A percentile compares a stretch with the other conserved stretches of the same genome.
These are phyloP conservation scores for Epinotia brunnichana DNA, from an alignment of 2,888 invertebrate genomes.

Conservation along the genomic window DNA sequence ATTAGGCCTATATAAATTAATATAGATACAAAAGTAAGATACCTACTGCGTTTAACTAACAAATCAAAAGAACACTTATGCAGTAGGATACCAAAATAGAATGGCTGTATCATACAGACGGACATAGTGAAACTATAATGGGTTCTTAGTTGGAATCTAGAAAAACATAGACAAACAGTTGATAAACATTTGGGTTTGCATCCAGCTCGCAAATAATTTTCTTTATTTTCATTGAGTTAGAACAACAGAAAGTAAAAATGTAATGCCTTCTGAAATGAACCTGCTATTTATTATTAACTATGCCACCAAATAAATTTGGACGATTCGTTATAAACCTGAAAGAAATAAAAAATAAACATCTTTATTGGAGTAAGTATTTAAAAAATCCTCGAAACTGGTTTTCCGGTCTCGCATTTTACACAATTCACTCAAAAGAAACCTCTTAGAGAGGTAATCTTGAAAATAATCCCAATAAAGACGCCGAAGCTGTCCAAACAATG, in stretches of 20 bases:
- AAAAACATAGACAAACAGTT: not conserved
- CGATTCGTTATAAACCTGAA: not conserved
- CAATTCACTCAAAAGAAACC: conserved; percentile 25
- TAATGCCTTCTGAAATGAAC: not conserved
- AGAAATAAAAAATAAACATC: no score
- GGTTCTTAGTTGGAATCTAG: no score
- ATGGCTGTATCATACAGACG: not conserved
- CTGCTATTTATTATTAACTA: not conserved
- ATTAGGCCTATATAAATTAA: no score
- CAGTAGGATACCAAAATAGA: not conserved
- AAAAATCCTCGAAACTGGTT: no score
- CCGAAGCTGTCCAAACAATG: conserved; percentile 38
- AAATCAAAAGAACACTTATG: not conserved
- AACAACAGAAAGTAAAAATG: not conserved
- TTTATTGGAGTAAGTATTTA: no score
- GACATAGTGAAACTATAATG: no score
- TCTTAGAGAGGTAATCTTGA: conserved; percentile 25
- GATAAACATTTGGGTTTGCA: not conserved
- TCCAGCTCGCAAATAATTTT: not conserved
- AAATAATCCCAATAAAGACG: conserved; percentile 31
- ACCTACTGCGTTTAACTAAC: no score
- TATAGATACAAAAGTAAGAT: no score
- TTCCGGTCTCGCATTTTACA: not conserved
- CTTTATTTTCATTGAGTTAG: not conserved
- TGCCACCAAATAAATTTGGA: not conserved